phyloP scores from a whole-genome alignment of 2,797 vertebrate species.

The Anisognathus igniventris region DNA sequence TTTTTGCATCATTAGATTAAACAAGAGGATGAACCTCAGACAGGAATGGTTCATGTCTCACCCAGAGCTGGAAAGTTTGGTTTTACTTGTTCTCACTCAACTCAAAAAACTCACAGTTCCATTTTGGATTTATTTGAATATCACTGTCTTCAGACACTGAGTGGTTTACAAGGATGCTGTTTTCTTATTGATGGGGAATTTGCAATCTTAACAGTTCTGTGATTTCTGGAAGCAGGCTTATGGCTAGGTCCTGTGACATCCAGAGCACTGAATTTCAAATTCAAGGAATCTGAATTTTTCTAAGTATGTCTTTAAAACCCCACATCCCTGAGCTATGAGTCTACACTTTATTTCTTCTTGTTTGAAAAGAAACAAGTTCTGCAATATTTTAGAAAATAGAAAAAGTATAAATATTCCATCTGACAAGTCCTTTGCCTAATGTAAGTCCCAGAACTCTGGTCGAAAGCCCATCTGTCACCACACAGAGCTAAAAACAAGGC shows the following conservation, averaged over 20 bases:
- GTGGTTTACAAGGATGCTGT: not conserved
- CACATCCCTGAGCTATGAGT: fast-evolving
- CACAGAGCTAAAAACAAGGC: not conserved
- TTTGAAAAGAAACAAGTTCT: not conserved
- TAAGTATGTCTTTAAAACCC: not conserved
- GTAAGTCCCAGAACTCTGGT: not conserved
- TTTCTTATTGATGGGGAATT: not conserved
- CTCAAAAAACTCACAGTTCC: not conserved
- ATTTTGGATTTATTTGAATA: not conserved
- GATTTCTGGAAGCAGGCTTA: not conserved
- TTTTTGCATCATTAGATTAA: not conserved
- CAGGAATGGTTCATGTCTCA: not conserved
- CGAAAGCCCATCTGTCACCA: conserved; percentile 10
- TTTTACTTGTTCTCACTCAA: not conserved
- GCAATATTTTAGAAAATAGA: not conserved
- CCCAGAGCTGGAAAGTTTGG: not conserved
- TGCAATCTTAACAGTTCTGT: not conserved
- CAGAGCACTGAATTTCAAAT: not conserved
- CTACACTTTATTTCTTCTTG: not conserved
- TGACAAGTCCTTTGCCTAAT: not conserved
- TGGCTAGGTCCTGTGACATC: not conserved
- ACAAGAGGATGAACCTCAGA: not conserved
- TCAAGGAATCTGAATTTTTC: not conserved
- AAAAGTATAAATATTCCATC: not conserved
- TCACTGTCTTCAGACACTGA: not conserved